Base-by-base conservation (phyloP, 2,113 vertebrate genomes). In the Protomyctophum bolini region DNA sequence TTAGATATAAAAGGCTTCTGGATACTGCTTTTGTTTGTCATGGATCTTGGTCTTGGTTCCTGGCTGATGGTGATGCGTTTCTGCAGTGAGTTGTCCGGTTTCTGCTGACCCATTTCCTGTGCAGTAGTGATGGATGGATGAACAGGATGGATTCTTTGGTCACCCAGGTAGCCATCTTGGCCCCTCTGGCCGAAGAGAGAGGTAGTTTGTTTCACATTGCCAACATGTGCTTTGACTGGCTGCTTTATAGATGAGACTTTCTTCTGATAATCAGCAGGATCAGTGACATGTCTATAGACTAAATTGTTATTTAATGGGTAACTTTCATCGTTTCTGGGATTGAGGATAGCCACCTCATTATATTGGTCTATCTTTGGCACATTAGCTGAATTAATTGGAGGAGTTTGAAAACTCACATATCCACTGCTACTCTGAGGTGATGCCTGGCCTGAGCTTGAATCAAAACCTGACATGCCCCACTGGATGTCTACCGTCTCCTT, bases 391-490 rank as follows among this genome's bases (percentile, higher is more conserved):
- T 4, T 33, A 33, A 33, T 33, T n/a, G n/a, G 21, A 41, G 33
- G 70, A 69, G 33, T n/a, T 56, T 70, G 48, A 68, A 59, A 50
- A 28, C 10, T 15, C 12, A 57, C 11, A 4, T 56, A 41, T n/a
- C 55, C 46, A n/a, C 8, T 15, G 8, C 12, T 50, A 0, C 33
- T 68, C 15, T 41, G 50, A 62, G 59, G 49, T 61, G 56, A 68
- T 28, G 15, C 45, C 45, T 41, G 14, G 33, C 67, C 11, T 28
- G 57, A 71, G n/a, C 47, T 52, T 48, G 68, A 58, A 60, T 60
- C 55, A 49, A 14, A 72, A 7, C 7, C 45, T 10, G 11, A 58
- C 45, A 1, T 11, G 58, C 58, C 58, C n/a, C 9, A 71, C 21
- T 63, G 56, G 2, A 14, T 11, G 9, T 10, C 2, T 0, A 70